A percentile compares a stretch with the other conserved stretches of the same genome.
Conservation (phyloP, 64 coral and sea anemone species). For the Montipora efflorescens region DNA sequence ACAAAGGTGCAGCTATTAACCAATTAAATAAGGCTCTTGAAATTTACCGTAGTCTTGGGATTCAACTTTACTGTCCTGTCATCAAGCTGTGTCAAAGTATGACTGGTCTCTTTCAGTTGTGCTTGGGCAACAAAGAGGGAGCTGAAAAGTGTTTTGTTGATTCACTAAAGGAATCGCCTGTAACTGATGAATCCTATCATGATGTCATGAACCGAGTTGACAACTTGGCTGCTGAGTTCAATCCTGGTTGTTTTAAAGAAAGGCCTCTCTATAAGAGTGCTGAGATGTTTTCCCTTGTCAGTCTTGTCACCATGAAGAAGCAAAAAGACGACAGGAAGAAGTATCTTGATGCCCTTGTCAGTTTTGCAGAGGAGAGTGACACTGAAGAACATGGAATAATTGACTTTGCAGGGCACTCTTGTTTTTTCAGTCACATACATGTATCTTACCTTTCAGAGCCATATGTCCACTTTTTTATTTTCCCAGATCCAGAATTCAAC, state of each 20-base stretch:
- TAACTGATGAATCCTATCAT: neutral
- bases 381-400: too few relatives aligned
- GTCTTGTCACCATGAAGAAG: neutral
- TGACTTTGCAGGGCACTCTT: neutral
- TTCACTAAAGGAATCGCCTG: neutral
- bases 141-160: conserved; percentile 2
- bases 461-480: neutral
- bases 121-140: neutral
- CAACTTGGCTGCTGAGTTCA: neutral
- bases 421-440: neutral
- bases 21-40: neutral
- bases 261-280: neutral
- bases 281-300: neutral
- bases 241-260: neutral
- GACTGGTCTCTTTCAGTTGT: neutral
- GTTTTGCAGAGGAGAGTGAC: neutral
- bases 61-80: neutral
- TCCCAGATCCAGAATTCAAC: neutral
- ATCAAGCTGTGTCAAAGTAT: neutral
- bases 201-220: neutral
- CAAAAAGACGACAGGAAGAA: neutral
- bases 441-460: neutral
- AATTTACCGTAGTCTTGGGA: neutral
- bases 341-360: neutral
- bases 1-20: neutral